Evolutionary conservation across 2,888 invertebrate genomes (phyloP).

Genomic region (Lymantria dispar): DNA sequence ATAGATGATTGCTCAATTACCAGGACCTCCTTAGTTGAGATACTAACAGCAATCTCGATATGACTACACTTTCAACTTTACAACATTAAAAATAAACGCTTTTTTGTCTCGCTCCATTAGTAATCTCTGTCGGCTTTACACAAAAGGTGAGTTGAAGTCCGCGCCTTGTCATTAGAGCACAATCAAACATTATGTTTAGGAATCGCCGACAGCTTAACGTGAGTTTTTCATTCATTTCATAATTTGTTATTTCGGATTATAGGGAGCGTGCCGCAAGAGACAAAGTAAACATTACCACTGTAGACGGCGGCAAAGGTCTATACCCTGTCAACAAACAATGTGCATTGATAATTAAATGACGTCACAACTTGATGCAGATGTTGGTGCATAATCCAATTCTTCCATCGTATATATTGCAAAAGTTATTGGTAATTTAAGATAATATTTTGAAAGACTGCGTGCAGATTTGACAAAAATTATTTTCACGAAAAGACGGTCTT

Average conservation of each 20-base stretch:
- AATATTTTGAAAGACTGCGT: no score
- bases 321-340: slow-evolving; percentile 42
- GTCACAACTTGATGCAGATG: slow-evolving; percentile 43
- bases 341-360: slow-evolving; percentile 55
- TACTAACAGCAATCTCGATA: slow-evolving; percentile 54
- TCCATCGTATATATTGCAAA: no score
- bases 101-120: slow-evolving; percentile 54
- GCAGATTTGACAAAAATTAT: no score
- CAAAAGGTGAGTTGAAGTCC: slow-evolving; percentile 72
- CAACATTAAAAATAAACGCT: slow-evolving; percentile 54
- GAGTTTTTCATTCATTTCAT: slow-evolving; percentile 78
- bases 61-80: slow-evolving; percentile 65
- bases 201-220: slow-evolving; percentile 80
- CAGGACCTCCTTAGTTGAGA: slow-evolving; percentile 78
- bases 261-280: slow-evolving; percentile 73
- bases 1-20: slow-evolving; percentile 82
- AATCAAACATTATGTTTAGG: slow-evolving; percentile 81
- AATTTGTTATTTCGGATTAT: slow-evolving; percentile 80
- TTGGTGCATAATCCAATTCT: no score
- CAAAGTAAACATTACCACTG: slow-evolving; percentile 75
- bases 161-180: slow-evolving; percentile 81
- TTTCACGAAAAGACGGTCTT: no score
- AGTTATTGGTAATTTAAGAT: no score
- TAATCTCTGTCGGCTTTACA: slow-evolving; percentile 71
- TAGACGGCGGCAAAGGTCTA: slow-evolving; percentile 12